phyloP scores from a whole-genome alignment of 2,888 invertebrate genomes.

The Volucella bombylans region DNA sequence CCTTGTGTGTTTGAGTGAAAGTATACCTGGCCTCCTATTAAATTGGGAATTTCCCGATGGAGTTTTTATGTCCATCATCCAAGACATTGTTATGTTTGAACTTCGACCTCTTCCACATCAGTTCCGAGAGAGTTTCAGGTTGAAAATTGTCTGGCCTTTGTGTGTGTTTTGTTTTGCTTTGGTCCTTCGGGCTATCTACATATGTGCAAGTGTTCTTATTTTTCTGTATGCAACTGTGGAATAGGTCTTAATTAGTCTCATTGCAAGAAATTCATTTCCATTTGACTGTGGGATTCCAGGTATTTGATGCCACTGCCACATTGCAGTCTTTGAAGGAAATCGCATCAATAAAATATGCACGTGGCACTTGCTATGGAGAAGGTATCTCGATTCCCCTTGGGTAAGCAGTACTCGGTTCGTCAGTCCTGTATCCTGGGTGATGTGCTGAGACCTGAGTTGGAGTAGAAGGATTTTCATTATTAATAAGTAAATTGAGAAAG shows the following conservation, averaged over 20 bases:
- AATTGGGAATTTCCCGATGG: conserved; percentile 66
- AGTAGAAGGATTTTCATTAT: conserved; percentile 53
- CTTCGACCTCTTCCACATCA: conserved; percentile 20
- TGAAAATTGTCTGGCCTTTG: background rate
- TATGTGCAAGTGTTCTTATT: background rate
- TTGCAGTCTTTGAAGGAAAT: conserved; percentile 49
- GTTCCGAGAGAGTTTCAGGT: conserved; percentile 29
- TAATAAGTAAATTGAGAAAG: conserved; percentile 49
- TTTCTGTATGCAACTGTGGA: background rate
- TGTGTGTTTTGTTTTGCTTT: background rate
- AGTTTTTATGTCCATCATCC: conserved; percentile 18
- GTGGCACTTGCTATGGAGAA: conserved; percentile 6
- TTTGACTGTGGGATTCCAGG: conserved; percentile 22
- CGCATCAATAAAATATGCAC: conserved; percentile 55
- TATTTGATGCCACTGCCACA: conserved; percentile 20
- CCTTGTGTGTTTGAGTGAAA: background rate
- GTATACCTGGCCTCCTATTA: conserved; percentile 48
- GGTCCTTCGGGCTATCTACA: conserved; percentile 13
- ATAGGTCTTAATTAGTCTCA: conserved; percentile 51
- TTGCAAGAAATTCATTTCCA: conserved; percentile 37
- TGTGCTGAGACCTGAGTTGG: conserved; percentile 15
- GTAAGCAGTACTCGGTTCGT: background rate
- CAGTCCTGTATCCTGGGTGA: conserved; percentile 10
- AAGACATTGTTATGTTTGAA: conserved; percentile 4
- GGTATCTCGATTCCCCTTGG: conserved; percentile 13